Evolutionary conservation across 2,797 vertebrate species (phyloP), one percentile per base, ranked within the genome.

Genomic region (Gila robusta): DNA sequence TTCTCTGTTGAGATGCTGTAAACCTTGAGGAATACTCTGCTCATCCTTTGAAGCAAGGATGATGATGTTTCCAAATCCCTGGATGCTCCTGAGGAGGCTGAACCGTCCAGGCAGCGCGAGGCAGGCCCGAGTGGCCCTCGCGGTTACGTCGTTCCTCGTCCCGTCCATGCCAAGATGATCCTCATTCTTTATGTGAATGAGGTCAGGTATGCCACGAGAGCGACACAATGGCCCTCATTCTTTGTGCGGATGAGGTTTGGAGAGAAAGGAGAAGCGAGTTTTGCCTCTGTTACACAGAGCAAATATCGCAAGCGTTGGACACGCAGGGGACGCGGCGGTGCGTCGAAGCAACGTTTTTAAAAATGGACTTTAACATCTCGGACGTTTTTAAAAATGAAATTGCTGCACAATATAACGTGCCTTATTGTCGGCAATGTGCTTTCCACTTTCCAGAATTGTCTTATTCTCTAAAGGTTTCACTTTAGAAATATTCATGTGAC

Each of bases 51-150:
- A 85, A 79, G 23, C 14, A 56, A 88, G 85, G 89, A 88, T 87
- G 82, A 85, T 85, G 84, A 87, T 88, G 82, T 86, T 81, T 86
- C 86, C 88, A 82, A 92, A 95, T 92, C 96, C 96, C 95, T 95
- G 96, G 96, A 97, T 94, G 93, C 96, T 95, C 95, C 97, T 95
- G 95, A 96, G 95, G 93, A 96, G 96, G 94, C 91, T 91, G 88
- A 71, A 83, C 88, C 62, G 35, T 93, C 94, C 93, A 93, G 94
- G 94, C 91, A 88, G 90, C 94, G 85, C 92, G 93, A 92, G 91
- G 92, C 92, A 85, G 91, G 93, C 89, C 90, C 82, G 84, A 87
- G 88, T 84, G 90, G 90, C 88, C 89, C 85, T 85, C 91, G 92
- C 90, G 94, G 89, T 81, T 85, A 86, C 87, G 92, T 94, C 91